Evolutionary conservation across 2,888 invertebrate genomes (phyloP).

Genomic region (Hydropsyche betteni): DNA sequence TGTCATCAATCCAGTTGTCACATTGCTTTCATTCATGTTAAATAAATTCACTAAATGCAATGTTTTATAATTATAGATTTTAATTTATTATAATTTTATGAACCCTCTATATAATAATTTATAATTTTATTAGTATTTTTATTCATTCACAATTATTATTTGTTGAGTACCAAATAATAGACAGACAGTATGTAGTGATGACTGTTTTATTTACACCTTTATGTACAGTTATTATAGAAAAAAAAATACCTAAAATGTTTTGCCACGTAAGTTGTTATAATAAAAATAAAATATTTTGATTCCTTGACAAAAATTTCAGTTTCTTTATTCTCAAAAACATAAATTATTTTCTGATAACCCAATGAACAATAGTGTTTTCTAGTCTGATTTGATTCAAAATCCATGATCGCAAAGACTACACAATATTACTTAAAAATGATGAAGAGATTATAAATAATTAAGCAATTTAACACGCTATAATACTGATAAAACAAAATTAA

Average conservation of each 20-base stretch:
- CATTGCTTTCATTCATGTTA: neutral
- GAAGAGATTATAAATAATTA: too few relatives aligned
- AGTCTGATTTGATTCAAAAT: too few relatives aligned
- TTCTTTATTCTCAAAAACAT: neutral
- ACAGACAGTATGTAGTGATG: constrained; percentile 36
- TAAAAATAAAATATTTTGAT: constrained; percentile 49
- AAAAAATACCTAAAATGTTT: constrained; percentile 38
- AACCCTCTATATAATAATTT: neutral
- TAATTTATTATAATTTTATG: neutral
- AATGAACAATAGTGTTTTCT: too few relatives aligned
- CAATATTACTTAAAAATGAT: too few relatives aligned
- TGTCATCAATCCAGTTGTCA: too few relatives aligned
- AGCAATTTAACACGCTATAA: too few relatives aligned
- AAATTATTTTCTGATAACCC: neutral
- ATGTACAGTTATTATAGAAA: constrained; percentile 34
- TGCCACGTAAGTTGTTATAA: constrained; percentile 47
- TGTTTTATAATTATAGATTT: neutral
- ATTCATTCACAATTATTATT: neutral
- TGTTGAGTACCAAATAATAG: constrained; percentile 28
- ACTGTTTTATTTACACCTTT: constrained; percentile 36
- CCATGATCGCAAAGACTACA: too few relatives aligned
- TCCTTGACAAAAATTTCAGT: constrained; percentile 26
- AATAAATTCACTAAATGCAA: neutral
- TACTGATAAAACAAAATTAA: too few relatives aligned
- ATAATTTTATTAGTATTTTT: neutral